These are phyloP conservation scores for Pempheris klunzingeri DNA, from an alignment of 2,797 vertebrate genomes.

Conservation along the genomic window DNA sequence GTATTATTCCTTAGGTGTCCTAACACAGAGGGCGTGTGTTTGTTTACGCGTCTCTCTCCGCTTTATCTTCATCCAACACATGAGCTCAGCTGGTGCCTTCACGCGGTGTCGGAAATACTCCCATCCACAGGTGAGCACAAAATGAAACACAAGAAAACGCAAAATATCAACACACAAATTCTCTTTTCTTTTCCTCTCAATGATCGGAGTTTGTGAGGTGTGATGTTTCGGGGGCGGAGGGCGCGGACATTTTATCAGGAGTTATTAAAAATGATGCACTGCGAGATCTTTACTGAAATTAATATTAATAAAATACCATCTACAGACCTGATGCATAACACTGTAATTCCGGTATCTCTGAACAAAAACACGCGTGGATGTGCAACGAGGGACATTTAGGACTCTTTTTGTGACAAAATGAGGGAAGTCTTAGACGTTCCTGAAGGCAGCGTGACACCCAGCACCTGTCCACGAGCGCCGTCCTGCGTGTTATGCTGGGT, in stretches of 20 bases:
- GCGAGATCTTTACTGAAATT: too few species aligned
- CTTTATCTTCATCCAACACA: conserved; percentile 20
- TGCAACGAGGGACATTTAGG: not conserved
- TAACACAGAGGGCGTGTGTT: too few species aligned
- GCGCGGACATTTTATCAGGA: too few species aligned
- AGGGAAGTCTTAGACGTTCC: accelerated
- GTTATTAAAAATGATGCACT: not conserved
- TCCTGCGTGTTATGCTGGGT: conserved; percentile 2
- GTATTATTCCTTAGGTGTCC: too few species aligned
- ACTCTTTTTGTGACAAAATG: too few species aligned
- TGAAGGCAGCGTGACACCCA: conserved; percentile 3
- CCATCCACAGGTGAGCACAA: not conserved
- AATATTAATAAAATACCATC: not conserved
- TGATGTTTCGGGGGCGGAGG: accelerated
- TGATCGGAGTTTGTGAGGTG: not conserved
- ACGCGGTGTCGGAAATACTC: not conserved
- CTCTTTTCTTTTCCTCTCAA: too few species aligned
- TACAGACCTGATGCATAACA: not conserved
- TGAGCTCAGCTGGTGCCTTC: conserved; percentile 22
- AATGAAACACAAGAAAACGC: not conserved
- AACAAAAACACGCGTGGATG: not conserved
- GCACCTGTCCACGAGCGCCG: conserved; percentile 24
- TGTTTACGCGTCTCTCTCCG: not conserved
- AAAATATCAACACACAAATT: too few species aligned
- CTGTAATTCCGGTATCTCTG: not conserved